phyloP scores from a whole-genome alignment of 1,140 invertebrate species.

The Drosophila tropicalis region DNA sequence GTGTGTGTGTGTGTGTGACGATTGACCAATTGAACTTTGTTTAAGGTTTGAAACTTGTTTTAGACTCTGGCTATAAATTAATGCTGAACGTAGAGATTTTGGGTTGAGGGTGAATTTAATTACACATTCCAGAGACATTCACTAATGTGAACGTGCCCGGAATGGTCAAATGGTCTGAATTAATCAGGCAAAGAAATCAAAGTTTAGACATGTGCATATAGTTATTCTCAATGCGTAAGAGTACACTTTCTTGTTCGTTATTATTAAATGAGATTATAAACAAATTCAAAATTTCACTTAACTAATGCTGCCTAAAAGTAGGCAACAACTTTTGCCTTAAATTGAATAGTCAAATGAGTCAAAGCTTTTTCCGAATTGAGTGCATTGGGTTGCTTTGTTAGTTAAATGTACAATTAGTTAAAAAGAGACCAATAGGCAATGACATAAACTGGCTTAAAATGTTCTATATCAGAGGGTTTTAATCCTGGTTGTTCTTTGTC shows the following conservation, averaged over 20 bases:
- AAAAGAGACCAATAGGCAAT: no score
- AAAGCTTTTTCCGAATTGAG: not conserved
- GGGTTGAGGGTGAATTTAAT: slow-evolving; percentile 12
- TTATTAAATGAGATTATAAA: not conserved
- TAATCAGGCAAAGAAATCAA: slow-evolving; percentile 3
- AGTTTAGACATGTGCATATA: not conserved
- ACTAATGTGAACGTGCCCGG: slow-evolving; percentile 29
- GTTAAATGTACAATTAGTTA: not conserved
- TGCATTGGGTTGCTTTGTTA: not conserved
- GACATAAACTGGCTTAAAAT: no score
- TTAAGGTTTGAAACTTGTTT: slow-evolving; percentile 14
- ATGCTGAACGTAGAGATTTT: no score
- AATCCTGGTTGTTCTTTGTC: no score
- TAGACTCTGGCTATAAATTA: slow-evolving; percentile 6
- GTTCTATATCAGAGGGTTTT: no score
- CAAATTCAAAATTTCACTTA: not conserved
- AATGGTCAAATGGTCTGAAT: slow-evolving; percentile 18
- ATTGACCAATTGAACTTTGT: slow-evolving; percentile 36
- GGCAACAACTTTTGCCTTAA: not conserved
- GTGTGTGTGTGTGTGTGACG: not conserved
- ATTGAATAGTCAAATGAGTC: not conserved
- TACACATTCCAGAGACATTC: slow-evolving; percentile 51
- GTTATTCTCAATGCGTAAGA: not conserved
- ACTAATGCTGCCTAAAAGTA: not conserved
- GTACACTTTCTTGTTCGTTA: not conserved